Base-by-base conservation (phyloP, 2,113 vertebrate species). In the Eira barbara region DNA sequence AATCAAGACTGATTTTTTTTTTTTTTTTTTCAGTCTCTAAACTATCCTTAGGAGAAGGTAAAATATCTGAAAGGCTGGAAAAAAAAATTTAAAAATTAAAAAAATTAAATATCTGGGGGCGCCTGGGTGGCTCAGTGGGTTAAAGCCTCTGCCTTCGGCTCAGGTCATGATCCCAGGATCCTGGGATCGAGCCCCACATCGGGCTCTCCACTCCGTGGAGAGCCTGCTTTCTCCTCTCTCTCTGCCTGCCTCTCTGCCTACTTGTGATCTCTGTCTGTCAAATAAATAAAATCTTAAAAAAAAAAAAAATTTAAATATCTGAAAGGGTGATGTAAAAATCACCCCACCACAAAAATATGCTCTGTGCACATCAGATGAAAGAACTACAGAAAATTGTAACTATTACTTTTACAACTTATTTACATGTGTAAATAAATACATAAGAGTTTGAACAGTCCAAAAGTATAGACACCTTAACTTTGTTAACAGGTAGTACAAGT, bases 291-390 rank as follows among this genome's bases (percentile, higher is more conserved):
- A 42, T 42, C 39, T 42, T 42, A 57, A 89, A 90, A 42, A 27
- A 18, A 42, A 6, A 49, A 52, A 52, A 52, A 15, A 15, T 27
- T 76, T 17, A 5, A 14, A 17, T 78, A 74, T 47, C 57, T 73
- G 8, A 82, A 96, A 97, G 12, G 13, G 5, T 91, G 42, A 69
- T 93, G 42, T 95, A 91, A 97, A 97, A 93, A 95, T 73, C 3
- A 69, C n/a, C 69, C 87, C 87, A 36, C 90, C 79, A 91, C 36
- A 79, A 91, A 98, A 86, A 79, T 63, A 82, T 67, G 76, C 92
- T 93, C 79, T 95, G 39, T 90, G 45, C 57, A 88, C 20, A 71
- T 94, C 27, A 92, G 45, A 94, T 80, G 34, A 92, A 95, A 17
- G 25, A 89, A 96, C 8, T 31, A 89, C 6, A 86, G 27, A 91